Conservation (phyloP, 2,888 invertebrate genomes). For the Sarcophaga rosellei region DNA sequence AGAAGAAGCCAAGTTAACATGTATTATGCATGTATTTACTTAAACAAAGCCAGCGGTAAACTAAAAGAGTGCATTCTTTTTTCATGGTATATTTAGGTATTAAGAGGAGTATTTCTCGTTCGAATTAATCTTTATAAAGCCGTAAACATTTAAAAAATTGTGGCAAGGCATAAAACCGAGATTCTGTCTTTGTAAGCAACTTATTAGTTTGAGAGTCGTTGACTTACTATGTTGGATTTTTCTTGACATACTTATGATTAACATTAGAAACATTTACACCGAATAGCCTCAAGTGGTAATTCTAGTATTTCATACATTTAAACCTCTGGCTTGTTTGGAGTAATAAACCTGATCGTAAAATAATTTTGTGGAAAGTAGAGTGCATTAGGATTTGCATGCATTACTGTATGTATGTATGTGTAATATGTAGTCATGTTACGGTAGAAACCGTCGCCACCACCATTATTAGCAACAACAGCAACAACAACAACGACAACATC, state of each 20-base stretch:
- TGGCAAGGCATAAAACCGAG: too few relatives aligned
- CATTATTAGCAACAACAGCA: too few relatives aligned
- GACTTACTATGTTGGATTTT: too few relatives aligned
- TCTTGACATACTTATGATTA: too few relatives aligned
- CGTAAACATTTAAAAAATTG: too few relatives aligned
- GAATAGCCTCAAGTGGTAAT: background rate
- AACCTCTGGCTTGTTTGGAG: background rate
- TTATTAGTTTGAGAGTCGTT: too few relatives aligned
- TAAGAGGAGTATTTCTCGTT: too few relatives aligned
- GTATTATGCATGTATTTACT: conserved; percentile 1
- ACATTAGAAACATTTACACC: too few relatives aligned
- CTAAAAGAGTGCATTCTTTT: background rate
- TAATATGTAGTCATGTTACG: conserved; percentile 34
- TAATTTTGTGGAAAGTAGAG: background rate
- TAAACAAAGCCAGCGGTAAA: background rate
- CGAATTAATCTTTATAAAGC: too few relatives aligned
- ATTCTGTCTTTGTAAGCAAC: too few relatives aligned
- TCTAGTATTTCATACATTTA: background rate
- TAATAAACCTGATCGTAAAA: background rate
- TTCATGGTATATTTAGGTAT: too few relatives aligned
- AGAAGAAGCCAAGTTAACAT: conserved; percentile 26
- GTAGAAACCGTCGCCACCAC: background rate
- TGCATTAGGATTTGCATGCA: background rate
- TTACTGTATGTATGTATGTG: background rate
- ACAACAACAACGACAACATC: conserved; percentile 12